Base-by-base conservation (phyloP, 2,888 invertebrate genomes). In the Polydrusus cervinus region DNA sequence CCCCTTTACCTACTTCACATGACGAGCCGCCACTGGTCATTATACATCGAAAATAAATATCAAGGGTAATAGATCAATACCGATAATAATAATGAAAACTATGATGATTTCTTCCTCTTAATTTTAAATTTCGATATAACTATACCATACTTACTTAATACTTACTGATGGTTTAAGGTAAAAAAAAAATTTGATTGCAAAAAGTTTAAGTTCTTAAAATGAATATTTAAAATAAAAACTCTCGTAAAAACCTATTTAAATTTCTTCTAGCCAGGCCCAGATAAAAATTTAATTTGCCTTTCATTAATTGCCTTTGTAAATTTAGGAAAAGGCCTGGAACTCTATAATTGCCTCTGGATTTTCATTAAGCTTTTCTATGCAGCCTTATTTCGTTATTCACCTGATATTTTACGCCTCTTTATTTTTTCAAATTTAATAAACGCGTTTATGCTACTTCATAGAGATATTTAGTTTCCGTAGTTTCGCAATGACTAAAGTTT, bases 301-400 rank as follows among this genome's bases (percentile, higher is more conserved):
- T 25, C 25, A 25, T 25, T 25, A 25, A 25, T 25, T 78, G 79
- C 76, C 78, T 80, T 74, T 75, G 76, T 77, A 79, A 78, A 79
- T 80, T 79, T 79, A 70, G 76, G 73, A 78, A 78, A 74, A 78
- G 72, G 67, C 49, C 72, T 73, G 78, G 71, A 74, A 61, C 69
- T 75, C 73, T 70, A 74, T 77, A 79, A 79, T 79, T 79, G 79
- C 78, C 76, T 78, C 76, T 70, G 74, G 77, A 80, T 81, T 81
- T 80, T 80, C 77, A 77, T 77, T 79, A 79, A 70, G 71, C 74
- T 45, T 55, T 49, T 74, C 70, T 74, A 65, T 53, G 47, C 61
- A 51, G 53, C 62, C 68, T 72, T 75, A 71, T 78, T 78, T 70
- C 76, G 71, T 66, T 78, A 75, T 76, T 78, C 75, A 75, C 74